Base-by-base conservation (phyloP, 2,888 invertebrate species). In the Dolichopus griseipennis region DNA sequence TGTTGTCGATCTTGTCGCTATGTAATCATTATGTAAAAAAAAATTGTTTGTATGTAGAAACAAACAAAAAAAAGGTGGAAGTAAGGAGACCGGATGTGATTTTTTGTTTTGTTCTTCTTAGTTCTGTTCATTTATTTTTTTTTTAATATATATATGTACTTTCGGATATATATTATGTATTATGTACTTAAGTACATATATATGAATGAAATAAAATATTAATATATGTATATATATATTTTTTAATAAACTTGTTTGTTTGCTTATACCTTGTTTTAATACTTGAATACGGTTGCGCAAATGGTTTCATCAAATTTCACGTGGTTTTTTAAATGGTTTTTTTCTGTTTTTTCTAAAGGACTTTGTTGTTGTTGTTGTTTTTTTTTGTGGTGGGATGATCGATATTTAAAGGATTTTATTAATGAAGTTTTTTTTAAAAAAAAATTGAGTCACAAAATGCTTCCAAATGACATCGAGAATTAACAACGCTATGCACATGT, bases 51-150 rank as follows among this genome's bases (percentile, higher is more conserved):
- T 52, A 18, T 52, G 41, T 5, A 27, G 41, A 22, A n/a, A n/a
- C 9, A 7, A 63, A 63, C 22, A 63, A 7, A 64, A 33, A 64
- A 33, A 64, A 34, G 33, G 34, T 64, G 64, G 64, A 64, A 64
- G 64, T 64, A 64, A 64, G 27, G 20, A 64, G 64, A 64, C 64
- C 64, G 64, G 64, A 64, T 64, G 64, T 64, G 37, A 34, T 34
- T 33, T 64, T 64, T 64, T 64, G n/a, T n/a, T n/a, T n/a, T n/a
- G n/a, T 64, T 2, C 2, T 52, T 18, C 52, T n/a, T 52, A 52
- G 5, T 52, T 12, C 15, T 18, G 5, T n/a, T 52, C 52, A 18
- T 52, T n/a, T 18, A 5, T 37, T 10, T 37, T 27, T 27, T 27
- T 12, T 52, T 52, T 52, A 52, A 52, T 52, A 18, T 52, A 52